Base-by-base conservation (phyloP, 2,113 vertebrate species). In the Oenanthe melanoleuca region DNA sequence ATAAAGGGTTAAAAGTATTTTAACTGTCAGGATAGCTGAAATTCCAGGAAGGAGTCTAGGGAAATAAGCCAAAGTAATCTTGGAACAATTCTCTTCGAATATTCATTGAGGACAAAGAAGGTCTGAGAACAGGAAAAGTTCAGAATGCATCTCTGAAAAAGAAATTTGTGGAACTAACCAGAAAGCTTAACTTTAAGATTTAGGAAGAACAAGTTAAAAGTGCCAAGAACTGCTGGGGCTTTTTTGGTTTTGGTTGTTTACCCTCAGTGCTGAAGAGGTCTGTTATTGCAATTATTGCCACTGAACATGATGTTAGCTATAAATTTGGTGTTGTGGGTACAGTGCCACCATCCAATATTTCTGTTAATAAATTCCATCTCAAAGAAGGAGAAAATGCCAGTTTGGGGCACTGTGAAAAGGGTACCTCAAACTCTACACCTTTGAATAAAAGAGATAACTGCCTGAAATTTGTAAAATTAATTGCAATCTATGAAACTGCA, bases 11-110 rank as follows among this genome's bases (percentile, higher is more conserved):
- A 91, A 93, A 73, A 55, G 19, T 45, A 73, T 83, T 91, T 80
- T 85, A 80, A 63, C 87, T 80, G 37, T 60, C 50, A 65, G 40
- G n/a, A 80, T 86, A 34, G 42, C 28, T 83, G 42, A 37, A 93
- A 83, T 95, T 93, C 59, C 86, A 95, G 92, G 85, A 94, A 95
- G 56, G 38, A 94, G 57, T 69, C 40, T 90, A 52, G 79, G 82
- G 86, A 96, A 92, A 80, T 80, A 79, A 94, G 56, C 79, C 94
- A 95, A 93, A 92, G 38, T 67, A 88, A 82, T 90, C 91, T 88
- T 93, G 88, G 86, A 94, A 85, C 74, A 82, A 91, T 89, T 87
- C n/a, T 74, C 29, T 89, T 66, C 57, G 69, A 81, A 89, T 81
- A 92, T 85, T 92, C 77, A 45, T 57, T 59, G 79, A 89, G 50